Evolutionary conservation across 2,113 vertebrate genomes (phyloP).

Genomic region (Conger conger): DNA sequence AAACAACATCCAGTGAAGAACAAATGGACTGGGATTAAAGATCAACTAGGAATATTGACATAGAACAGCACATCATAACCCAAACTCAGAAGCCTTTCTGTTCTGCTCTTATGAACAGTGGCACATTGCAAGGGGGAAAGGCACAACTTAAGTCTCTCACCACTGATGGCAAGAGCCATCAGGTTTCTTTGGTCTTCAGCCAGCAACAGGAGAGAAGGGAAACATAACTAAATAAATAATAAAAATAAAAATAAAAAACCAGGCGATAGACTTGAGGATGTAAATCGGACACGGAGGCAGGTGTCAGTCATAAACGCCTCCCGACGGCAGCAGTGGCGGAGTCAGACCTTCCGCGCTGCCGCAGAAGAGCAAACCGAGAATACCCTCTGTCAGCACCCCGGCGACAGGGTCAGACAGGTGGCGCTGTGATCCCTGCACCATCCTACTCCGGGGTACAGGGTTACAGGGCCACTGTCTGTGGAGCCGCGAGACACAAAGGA

Average conservation of each 20-base stretch:
- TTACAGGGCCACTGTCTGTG: not conserved
- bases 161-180: not conserved
- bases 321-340: not conserved
- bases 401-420: slow-evolving; percentile 2
- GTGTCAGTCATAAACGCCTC: not conserved
- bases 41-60: not conserved
- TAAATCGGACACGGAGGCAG: not conserved
- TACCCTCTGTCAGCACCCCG: not conserved
- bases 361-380: not conserved
- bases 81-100: not conserved
- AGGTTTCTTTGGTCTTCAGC: not conserved
- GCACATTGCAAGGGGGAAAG: too few species aligned
- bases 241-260: not conserved
- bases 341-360: not conserved
- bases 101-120: not conserved
- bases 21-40: not conserved
- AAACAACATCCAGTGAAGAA: slow-evolving; percentile 1
- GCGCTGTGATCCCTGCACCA: not conserved
- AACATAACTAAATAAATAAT: too few species aligned
- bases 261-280: not conserved
- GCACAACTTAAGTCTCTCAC: not conserved
- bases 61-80: not conserved
- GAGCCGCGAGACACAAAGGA: not conserved
- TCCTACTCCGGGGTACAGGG: not conserved
- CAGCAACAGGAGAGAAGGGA: not conserved